A percentile compares a stretch with the other conserved stretches of the same genome.
phyloP scores from a whole-genome alignment of 1,140 invertebrate genomes.

The Adelges cooleyi region DNA sequence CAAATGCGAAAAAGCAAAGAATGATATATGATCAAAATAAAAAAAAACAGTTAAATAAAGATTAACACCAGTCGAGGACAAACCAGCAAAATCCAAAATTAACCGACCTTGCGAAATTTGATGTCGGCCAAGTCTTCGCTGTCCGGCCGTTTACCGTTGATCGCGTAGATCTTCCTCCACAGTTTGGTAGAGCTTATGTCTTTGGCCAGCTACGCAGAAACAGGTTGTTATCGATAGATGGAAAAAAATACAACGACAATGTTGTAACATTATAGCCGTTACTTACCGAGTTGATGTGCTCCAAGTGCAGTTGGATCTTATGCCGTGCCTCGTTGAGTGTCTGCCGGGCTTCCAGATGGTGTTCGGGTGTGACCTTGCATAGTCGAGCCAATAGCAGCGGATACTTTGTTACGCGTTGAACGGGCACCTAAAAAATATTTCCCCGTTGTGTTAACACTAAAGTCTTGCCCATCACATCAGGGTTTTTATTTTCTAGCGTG shows the following conservation, averaged over 20 bases:
- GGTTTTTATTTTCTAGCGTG: neutral
- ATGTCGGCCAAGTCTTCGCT: slow-evolving; percentile 74
- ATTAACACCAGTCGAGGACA: too few relatives aligned
- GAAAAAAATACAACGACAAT: neutral
- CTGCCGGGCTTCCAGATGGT: slow-evolving; percentile 55
- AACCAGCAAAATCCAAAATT: neutral
- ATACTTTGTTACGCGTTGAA: slow-evolving; percentile 85
- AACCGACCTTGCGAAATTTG: slow-evolving; percentile 61
- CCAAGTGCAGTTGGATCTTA: slow-evolving; percentile 84
- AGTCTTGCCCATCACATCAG: neutral
- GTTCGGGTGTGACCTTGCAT: slow-evolving; percentile 75
- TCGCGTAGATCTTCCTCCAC: slow-evolving; percentile 77
- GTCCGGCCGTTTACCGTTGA: slow-evolving; percentile 50
- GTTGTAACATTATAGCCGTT: neutral
- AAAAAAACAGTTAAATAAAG: too few relatives aligned
- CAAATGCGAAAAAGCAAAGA: too few relatives aligned
- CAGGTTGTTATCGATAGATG: neutral
- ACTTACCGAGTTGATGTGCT: slow-evolving; percentile 79
- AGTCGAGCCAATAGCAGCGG: slow-evolving; percentile 79
- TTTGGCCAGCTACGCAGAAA: slow-evolving; percentile 55
- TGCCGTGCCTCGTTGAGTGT: slow-evolving; percentile 69
- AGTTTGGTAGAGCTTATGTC: slow-evolving; percentile 74
- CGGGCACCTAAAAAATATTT: slow-evolving; percentile 52
- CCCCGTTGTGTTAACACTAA: neutral
- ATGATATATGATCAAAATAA: too few relatives aligned